Evolutionary conservation across 64 coral and sea anemone species (phyloP).

Genomic region (Anthopleura sola): DNA sequence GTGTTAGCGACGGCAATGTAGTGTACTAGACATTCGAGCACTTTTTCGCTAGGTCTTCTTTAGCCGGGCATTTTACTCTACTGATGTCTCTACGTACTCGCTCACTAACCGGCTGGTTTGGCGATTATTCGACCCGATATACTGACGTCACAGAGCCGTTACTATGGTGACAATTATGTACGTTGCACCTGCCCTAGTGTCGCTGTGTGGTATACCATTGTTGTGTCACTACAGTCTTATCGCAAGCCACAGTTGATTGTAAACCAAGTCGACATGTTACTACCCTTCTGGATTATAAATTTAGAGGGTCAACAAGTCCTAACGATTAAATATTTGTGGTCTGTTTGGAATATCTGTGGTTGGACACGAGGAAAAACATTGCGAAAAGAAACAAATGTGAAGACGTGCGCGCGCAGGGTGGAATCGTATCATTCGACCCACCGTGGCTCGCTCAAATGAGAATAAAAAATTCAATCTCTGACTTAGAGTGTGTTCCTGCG

Average conservation of each 20-base stretch:
- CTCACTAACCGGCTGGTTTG: conserved; percentile 18
- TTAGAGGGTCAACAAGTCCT: background rate
- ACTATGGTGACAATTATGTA: conserved; percentile 40
- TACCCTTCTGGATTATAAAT: background rate
- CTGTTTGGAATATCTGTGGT: background rate
- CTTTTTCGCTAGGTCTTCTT: background rate
- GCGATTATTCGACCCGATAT: background rate
- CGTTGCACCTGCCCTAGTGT: conserved; percentile 31
- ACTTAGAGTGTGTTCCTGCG: background rate
- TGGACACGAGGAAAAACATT: background rate
- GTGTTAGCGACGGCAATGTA: background rate
- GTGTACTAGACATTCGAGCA: background rate
- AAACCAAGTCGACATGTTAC: background rate
- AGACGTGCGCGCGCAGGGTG: background rate
- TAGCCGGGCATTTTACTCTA: conserved; percentile 4
- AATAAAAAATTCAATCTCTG: background rate
- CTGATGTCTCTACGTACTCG: background rate
- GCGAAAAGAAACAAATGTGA: background rate
- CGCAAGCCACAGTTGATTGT: background rate
- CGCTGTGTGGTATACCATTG: conserved; percentile 2
- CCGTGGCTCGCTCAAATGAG: background rate
- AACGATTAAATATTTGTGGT: background rate
- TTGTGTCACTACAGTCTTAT: background rate
- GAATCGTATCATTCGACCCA: background rate
- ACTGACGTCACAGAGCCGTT: conserved; percentile 32